phyloP scores from a whole-genome alignment of 2,113 vertebrate species.

The Muntiacus muntjak region DNA sequence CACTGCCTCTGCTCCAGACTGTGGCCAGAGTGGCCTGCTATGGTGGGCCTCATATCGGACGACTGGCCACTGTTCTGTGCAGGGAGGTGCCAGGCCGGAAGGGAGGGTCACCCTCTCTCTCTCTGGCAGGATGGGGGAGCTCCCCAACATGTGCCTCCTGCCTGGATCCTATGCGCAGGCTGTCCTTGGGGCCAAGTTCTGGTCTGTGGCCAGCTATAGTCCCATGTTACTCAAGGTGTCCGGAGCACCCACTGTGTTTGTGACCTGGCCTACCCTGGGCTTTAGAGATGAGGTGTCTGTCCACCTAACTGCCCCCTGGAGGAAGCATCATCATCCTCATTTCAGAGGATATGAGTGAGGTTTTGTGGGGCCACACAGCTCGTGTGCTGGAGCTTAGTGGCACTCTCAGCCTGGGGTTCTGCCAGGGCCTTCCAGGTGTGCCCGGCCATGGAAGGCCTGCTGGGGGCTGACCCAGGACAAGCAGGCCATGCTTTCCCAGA shows the following conservation, averaged over 20 bases:
- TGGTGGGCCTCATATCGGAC: neutral
- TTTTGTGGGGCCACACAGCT: neutral
- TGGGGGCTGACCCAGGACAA: neutral
- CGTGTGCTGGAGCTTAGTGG: neutral
- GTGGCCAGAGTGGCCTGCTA: no score
- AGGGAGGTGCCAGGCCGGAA: neutral
- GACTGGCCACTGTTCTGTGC: neutral
- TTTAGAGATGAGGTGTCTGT: neutral
- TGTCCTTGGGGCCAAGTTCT: neutral
- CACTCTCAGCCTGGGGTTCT: neutral
- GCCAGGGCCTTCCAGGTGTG: neutral
- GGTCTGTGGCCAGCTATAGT: neutral
- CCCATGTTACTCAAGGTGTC: neutral
- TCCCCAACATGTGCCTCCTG: fast-evolving
- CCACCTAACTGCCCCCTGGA: neutral
- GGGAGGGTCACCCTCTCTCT: neutral
- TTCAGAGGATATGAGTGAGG: fast-evolving
- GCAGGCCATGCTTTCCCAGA: neutral
- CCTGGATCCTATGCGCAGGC: neutral
- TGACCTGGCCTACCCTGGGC: neutral
- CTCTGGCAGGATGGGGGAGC: neutral
- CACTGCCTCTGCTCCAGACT: neutral
- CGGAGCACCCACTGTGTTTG: neutral
- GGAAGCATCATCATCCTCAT: fast-evolving
- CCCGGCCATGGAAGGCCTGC: neutral